Percentiles rank a stretch among this genome's conserved stretches.
phyloP scores from a whole-genome alignment of 2,113 vertebrate species.

The Entomyzon cyanotis region DNA sequence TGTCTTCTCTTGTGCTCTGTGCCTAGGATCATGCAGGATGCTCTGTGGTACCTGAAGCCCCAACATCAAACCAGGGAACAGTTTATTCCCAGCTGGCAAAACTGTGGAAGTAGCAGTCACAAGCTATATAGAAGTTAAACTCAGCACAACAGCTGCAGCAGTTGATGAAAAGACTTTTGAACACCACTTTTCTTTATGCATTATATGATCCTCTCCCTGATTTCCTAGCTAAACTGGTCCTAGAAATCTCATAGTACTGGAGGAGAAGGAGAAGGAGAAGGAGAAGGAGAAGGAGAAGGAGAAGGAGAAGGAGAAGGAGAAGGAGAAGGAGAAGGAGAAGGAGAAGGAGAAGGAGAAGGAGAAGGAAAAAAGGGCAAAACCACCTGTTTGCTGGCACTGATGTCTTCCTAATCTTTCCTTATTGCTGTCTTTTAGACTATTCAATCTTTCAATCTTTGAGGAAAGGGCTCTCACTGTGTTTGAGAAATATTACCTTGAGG shows the following conservation, averaged over 20 bases:
- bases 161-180: not conserved
- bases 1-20: not conserved
- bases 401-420: not conserved
- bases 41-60: not conserved
- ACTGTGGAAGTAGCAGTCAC: not conserved
- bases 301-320: no score
- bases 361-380: no score
- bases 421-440: not conserved
- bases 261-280: not conserved
- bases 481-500: not conserved
- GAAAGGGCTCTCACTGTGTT: not conserved
- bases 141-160: not conserved
- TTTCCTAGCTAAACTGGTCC: not conserved
- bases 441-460: not conserved
- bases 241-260: not conserved
- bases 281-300: not conserved
- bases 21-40: not conserved
- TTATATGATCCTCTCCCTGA: not conserved
- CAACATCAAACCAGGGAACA: not conserved
- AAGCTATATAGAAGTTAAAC: not conserved
- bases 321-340: accelerated
- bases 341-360: not conserved
- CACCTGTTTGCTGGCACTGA: not conserved
- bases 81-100: not conserved
- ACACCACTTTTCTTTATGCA: not conserved